Base-by-base conservation (phyloP, 2,888 invertebrate species). In the Atethmia centrago region DNA sequence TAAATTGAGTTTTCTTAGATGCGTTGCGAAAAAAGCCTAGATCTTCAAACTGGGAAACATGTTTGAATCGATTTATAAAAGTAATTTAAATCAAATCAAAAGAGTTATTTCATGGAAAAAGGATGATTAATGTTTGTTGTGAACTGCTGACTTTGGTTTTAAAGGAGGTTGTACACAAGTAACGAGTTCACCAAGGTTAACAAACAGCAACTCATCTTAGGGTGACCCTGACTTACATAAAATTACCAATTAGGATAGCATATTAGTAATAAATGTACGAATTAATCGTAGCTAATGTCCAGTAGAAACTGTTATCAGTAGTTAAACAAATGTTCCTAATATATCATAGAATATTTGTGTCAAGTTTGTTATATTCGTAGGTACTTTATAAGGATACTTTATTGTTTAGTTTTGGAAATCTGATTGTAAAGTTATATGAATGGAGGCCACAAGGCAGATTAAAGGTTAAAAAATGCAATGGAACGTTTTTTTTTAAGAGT, bases 191-290 rank as follows among this genome's bases (percentile, higher is more conserved):
- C 19, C 77, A 77, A 85, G 84, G 85, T 77, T 55, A 80, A 65
- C 67, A 70, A 71, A 64, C 51, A 79, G 49, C 67, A 42, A 72
- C 64, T 83, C 82, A 74, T 81, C 67, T 73, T 72, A 56, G 67
- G 70, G 58, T 63, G 79, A 74, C 85, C 80, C 49, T 84, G 80
- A 68, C 76, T 76, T 10, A 80, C 69, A 80, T 85, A 74, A 71
- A 83, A 76, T 75, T 72, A 76, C 74, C 59, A 85, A 71, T 74
- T 80, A 78, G 70, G 74, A 71, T 51, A 75, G n/a, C 36, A 36
- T 51, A 73, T 49, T 71, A 62, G 36, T 53, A 67, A 63, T 55
- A 68, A 69, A 66, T 25, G 25, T 68, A 68, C n/a, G n/a, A n/a
- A n/a, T n/a, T n/a, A 67, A 66, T 58, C 56, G 51, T 71, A 64